Conservation (phyloP, 2,797 vertebrate genomes). For the Limosa lapponica region DNA sequence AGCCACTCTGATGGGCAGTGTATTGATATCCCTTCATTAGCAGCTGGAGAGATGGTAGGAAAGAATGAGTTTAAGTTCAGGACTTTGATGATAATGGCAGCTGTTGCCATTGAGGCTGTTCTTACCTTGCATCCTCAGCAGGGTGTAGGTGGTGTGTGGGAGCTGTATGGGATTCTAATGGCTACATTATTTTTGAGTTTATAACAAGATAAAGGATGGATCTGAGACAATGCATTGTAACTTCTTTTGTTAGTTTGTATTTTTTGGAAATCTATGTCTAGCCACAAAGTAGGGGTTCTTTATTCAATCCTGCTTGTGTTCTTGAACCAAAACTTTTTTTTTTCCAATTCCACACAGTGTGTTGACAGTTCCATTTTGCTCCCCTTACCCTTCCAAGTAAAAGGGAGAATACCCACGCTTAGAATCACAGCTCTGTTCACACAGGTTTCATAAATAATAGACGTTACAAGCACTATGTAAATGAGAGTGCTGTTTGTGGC, state of each 20-base stretch:
- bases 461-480: background rate
- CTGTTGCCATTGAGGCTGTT: background rate
- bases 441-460: background rate
- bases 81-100: background rate
- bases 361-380: background rate
- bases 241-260: background rate
- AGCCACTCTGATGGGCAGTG: background rate
- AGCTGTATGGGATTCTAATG: background rate
- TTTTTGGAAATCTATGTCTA: background rate
- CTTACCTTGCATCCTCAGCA: background rate
- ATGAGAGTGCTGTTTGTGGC: background rate
- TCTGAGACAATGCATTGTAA: background rate
- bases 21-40: background rate
- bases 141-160: background rate
- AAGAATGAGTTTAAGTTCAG: background rate
- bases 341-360: background rate
- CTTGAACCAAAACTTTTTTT: background rate
- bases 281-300: background rate
- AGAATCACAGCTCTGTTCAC: background rate
- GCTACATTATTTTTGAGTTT: background rate
- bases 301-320: background rate
- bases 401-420: background rate
- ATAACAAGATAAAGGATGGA: background rate
- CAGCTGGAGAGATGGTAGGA: background rate
- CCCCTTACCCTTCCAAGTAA: background rate